Evolutionary conservation across 2,113 vertebrate species (phyloP).

Genomic region (Corvus hawaiiensis): DNA sequence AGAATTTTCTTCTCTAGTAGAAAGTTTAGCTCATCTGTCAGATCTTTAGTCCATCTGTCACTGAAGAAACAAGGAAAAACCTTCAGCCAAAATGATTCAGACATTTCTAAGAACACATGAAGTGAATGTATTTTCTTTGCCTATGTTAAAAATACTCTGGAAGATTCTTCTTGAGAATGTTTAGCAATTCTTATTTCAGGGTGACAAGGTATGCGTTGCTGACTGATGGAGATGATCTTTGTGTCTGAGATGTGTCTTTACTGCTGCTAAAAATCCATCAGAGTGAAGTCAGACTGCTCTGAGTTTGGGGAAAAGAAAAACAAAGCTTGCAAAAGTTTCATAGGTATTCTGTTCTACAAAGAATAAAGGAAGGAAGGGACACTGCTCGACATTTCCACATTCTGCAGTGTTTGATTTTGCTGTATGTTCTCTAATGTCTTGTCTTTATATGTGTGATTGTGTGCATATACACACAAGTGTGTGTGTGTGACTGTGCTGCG

Average conservation of each 20-base stretch:
- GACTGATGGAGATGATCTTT: background rate
- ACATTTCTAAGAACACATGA: conserved; percentile 1
- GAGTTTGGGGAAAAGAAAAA: background rate
- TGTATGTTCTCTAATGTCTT: background rate
- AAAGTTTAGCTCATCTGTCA: conserved; percentile 23
- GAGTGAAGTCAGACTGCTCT: background rate
- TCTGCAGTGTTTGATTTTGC: background rate
- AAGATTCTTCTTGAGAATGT: background rate
- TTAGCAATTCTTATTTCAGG: background rate
- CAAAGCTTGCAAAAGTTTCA: background rate
- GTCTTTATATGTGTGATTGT: background rate
- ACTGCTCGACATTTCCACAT: background rate
- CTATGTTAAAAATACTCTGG: background rate
- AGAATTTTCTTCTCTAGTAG: background rate
- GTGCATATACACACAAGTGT: fast-evolving
- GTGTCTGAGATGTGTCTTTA: background rate
- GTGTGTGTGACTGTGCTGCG: background rate
- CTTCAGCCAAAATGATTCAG: conserved; percentile 1
- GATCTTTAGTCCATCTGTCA: conserved; percentile 23
- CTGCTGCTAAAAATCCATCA: background rate
- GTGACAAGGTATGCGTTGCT: background rate
- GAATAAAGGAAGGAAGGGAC: background rate
- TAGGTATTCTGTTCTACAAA: background rate
- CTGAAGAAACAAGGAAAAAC: background rate
- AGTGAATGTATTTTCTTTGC: conserved; percentile 22